Evolutionary conservation across 2,113 vertebrate species (phyloP).

Genomic region (Carassius carassius): DNA sequence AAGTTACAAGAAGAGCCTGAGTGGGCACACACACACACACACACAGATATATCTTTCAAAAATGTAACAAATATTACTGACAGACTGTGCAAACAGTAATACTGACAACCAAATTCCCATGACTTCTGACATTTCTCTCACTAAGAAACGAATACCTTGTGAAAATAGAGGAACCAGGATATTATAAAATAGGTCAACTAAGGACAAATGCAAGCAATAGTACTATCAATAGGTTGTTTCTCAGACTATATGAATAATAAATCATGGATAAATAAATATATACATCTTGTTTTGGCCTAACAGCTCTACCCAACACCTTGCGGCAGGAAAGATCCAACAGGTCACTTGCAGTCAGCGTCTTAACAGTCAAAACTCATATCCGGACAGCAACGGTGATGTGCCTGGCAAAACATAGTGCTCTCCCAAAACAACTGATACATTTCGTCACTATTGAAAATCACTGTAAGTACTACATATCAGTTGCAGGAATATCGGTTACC

Average conservation of each 20-base stretch:
- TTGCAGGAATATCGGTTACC: neutral
- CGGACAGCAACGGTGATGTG: slow-evolving; percentile 65
- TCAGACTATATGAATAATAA: neutral
- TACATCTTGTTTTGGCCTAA: slow-evolving; percentile 26
- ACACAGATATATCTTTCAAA: neutral
- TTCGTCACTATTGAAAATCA: slow-evolving; percentile 57
- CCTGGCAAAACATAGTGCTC: slow-evolving; percentile 63
- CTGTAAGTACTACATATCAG: slow-evolving; percentile 64
- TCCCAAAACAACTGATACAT: slow-evolving; percentile 39
- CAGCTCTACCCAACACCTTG: slow-evolving; percentile 53
- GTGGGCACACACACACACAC: too few species aligned
- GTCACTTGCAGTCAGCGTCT: slow-evolving; percentile 36
- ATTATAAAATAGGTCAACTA: slow-evolving; percentile 13
- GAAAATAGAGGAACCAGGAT: slow-evolving; percentile 28
- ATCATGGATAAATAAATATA: neutral
- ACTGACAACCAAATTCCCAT: neutral
- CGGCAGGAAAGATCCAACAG: slow-evolving; percentile 35
- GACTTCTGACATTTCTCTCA: neutral
- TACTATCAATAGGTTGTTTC: neutral
- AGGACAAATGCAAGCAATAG: neutral
- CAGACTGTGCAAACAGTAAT: neutral
- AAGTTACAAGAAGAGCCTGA: slow-evolving; percentile 33
- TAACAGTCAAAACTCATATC: slow-evolving; percentile 48
- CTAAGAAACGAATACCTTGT: neutral
- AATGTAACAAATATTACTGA: neutral